Percentiles rank a stretch among this genome's conserved stretches.
Evolutionary conservation across 2,888 invertebrate species (phyloP).

Genomic region (Polydrusus cervinus): DNA sequence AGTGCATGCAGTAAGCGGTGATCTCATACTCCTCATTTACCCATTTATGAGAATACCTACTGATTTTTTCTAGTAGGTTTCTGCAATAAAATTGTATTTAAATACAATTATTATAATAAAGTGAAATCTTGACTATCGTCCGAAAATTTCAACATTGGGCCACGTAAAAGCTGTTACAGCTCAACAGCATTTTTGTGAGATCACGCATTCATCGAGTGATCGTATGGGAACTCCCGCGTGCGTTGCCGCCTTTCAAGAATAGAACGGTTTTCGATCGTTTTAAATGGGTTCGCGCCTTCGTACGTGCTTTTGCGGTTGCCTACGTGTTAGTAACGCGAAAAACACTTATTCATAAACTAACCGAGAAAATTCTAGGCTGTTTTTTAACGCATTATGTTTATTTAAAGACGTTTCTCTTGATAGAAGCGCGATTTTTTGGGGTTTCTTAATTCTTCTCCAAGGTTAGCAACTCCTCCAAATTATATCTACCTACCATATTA

Average conservation of each 20-base stretch:
- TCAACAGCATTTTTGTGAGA: conserved; percentile 33
- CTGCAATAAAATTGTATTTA: too few species aligned
- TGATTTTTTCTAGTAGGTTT: too few species aligned
- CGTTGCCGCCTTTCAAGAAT: conserved; percentile 14
- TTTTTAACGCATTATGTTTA: not conserved
- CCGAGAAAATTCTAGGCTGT: not conserved
- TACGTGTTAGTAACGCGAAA: not conserved
- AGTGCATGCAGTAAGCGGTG: too few species aligned
- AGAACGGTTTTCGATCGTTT: conserved; percentile 8
- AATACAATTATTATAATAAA: conserved; percentile 8
- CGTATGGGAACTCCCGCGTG: conserved; percentile 33
- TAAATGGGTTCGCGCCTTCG: not conserved
- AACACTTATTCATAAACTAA: not conserved
- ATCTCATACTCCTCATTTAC: too few species aligned
- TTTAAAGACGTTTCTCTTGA: too few species aligned
- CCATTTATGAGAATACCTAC: too few species aligned
- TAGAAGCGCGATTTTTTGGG: too few species aligned
- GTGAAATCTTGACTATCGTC: conserved; percentile 8
- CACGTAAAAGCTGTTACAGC: conserved; percentile 37
- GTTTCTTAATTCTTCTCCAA: too few species aligned
- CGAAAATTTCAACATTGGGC: conserved; percentile 19
- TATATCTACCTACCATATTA: too few species aligned
- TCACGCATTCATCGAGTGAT: conserved; percentile 44
- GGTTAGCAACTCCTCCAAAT: too few species aligned
- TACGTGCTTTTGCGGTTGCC: conserved; percentile 4